Conservation (phyloP, 1,140 invertebrate species). For the Papilio aristodemus region DNA sequence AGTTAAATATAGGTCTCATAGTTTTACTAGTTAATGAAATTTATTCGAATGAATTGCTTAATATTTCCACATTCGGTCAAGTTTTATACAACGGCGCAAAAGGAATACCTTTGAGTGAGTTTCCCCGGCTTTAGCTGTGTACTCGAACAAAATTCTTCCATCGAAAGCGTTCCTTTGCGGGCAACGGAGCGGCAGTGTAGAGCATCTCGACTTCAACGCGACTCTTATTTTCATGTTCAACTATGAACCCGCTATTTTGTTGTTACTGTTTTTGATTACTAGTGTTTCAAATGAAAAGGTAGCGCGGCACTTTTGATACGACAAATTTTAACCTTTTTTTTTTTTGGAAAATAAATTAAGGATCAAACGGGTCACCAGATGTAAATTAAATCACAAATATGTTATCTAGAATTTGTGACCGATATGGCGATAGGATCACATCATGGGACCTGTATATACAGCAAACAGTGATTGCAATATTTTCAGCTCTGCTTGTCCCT, state of each 20-base stretch:
- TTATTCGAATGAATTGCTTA: background rate
- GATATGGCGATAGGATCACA: too few species aligned
- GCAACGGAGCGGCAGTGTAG: constrained; percentile 66
- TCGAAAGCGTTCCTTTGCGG: constrained; percentile 67
- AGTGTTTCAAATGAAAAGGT: constrained; percentile 54
- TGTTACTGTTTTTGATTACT: constrained; percentile 63
- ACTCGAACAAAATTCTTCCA: constrained; percentile 64
- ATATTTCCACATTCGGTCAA: constrained; percentile 28
- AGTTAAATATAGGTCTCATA: background rate
- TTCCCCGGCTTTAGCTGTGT: constrained; percentile 17
- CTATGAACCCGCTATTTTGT: constrained; percentile 67
- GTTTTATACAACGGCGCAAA: constrained; percentile 28
- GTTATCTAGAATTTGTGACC: too few species aligned
- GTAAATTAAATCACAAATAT: too few species aligned
- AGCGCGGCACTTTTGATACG: background rate
- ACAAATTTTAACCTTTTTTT: constrained; percentile 4
- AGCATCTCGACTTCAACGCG: constrained; percentile 68
- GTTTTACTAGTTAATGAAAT: constrained; percentile 11
- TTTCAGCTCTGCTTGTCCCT: too few species aligned
- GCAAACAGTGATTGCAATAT: too few species aligned
- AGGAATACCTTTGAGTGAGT: constrained; percentile 52
- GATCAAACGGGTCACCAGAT: too few species aligned
- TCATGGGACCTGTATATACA: too few species aligned
- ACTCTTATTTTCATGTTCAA: constrained; percentile 67
- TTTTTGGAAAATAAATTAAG: background rate